Evolutionary conservation across 1,140 invertebrate species (phyloP).

Genomic region (Tigriopus japonicus): DNA sequence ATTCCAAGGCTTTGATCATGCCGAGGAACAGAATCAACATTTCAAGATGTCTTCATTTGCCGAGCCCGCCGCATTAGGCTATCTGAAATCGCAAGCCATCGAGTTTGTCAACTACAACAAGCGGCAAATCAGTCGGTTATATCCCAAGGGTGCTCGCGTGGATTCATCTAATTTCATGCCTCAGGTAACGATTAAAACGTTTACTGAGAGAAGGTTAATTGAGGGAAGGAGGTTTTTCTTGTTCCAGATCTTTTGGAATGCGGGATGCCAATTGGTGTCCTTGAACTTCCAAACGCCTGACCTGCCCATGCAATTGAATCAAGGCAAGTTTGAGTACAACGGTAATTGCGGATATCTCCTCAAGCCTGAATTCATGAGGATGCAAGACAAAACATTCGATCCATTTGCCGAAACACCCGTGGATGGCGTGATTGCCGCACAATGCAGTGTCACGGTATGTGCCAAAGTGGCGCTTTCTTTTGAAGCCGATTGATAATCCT

Average conservation of each 20-base stretch:
- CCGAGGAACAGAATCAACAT: slow-evolving; percentile 86
- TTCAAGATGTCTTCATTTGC: slow-evolving; percentile 98
- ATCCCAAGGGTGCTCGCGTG: slow-evolving; percentile 92
- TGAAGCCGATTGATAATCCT: too few relatives aligned
- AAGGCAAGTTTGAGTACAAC: slow-evolving; percentile 99
- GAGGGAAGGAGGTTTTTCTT: too few relatives aligned
- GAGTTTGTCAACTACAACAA: slow-evolving; percentile 99
- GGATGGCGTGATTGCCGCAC: slow-evolving; percentile 96
- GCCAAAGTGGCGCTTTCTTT: too few relatives aligned
- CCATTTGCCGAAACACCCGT: slow-evolving; percentile 97
- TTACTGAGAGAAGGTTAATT: too few relatives aligned
- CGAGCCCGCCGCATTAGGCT: slow-evolving; percentile 82
- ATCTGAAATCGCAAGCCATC: slow-evolving; percentile 83
- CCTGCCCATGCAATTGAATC: slow-evolving; percentile 97
- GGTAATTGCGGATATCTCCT: slow-evolving; percentile 88
- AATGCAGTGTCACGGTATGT: slow-evolving; percentile 90
- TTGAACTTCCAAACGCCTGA: slow-evolving; percentile 99
- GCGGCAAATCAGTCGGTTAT: slow-evolving; percentile 93
- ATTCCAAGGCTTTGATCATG: slow-evolving; percentile 91
- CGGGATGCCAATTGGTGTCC: slow-evolving; percentile 84
- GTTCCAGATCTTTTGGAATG: slow-evolving; percentile 45
- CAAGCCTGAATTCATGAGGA: slow-evolving; percentile 97
- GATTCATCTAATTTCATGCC: slow-evolving; percentile 99
- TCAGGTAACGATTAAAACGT: too few relatives aligned
- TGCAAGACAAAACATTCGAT: slow-evolving; percentile 88